These are phyloP conservation scores for Geopemphigus sp. DNA, from an alignment of 1,140 invertebrate species.

Conservation along the genomic window DNA sequence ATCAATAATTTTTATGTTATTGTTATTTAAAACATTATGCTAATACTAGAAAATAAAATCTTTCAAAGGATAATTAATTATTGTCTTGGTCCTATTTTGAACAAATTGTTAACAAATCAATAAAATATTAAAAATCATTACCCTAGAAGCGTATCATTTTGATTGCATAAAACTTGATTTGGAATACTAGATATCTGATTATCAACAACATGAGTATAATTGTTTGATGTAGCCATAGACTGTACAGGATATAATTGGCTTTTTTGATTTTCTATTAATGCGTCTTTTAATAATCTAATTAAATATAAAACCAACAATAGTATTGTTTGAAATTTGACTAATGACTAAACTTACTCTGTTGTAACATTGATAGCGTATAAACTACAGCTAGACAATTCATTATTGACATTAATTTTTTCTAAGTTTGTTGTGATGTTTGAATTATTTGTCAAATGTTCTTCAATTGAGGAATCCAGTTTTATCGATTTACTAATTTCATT, in stretches of 20 bases:
- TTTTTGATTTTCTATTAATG: slow-evolving; percentile 30
- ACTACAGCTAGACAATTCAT: slow-evolving; percentile 24
- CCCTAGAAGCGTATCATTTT: not conserved
- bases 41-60: no score
- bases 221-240: not conserved
- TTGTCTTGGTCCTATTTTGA: no score
- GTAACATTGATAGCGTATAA: slow-evolving; percentile 36
- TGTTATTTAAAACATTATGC: no score
- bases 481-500: slow-evolving; percentile 11
- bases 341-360: slow-evolving; percentile 19
- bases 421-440: not conserved
- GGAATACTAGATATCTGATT: not conserved
- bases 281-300: slow-evolving; percentile 32
- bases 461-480: not conserved
- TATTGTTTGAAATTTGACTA: not conserved
- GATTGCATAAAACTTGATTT: not conserved
- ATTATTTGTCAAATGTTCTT: not conserved
- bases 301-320: not conserved
- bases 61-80: no score
- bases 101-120: no score
- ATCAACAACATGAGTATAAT: not conserved
- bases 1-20: no score
- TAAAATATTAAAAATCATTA: not conserved
- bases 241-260: not conserved
- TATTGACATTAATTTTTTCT: slow-evolving; percentile 24